Evolutionary conservation across 37 sponge, comb jelly and placozoan species (phyloP), one percentile per base, ranked within the genome.

Genomic region (Haliclona indistincta): DNA sequence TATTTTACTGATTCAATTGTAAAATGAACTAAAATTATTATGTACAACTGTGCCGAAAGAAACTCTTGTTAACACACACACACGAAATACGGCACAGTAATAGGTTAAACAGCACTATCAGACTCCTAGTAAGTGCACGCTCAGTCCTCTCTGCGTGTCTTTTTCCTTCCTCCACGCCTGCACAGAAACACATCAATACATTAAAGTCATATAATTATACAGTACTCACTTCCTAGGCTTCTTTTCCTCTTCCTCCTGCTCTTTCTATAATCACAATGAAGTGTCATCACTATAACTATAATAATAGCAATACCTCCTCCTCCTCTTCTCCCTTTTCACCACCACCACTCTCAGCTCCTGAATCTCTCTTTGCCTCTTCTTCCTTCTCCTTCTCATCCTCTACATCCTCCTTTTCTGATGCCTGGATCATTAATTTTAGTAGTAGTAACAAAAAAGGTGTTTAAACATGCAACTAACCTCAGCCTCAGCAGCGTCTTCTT

Each of bases 321-420:
- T 60, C 10, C 10, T 60, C 7, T n/a, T n/a, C n/a, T n/a, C n/a
- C n/a, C n/a, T n/a, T n/a, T n/a, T n/a, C n/a, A n/a, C n/a, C n/a
- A n/a, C n/a, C 54, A 55, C 7, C 23, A 22, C 36, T 2, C 13
- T 65, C 4, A 43, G 34, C 43, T 63, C 58, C 4, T 63, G 36
- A 10, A 5, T 63, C 41, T 39, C 17, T 11, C 32, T 22, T 36
- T 8, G 39, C 61, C 42, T 73, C 56, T 11, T 44, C 45, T 43
- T 69, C 77, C 29, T 84, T 70, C 4, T 70, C 71, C 17, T 61
- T 77, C 20, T 38, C 52, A 4, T 68, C 64, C 23, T 17, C 71
- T 47, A 22, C 71, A 17, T 26, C 15, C 2, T 22, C 63, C 23
- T 71, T 8, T n/a, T 63, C 60, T 20, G 37, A 43, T 33, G 70